Conservation (phyloP, 2,888 invertebrate genomes). For the Malacosoma neustria region DNA sequence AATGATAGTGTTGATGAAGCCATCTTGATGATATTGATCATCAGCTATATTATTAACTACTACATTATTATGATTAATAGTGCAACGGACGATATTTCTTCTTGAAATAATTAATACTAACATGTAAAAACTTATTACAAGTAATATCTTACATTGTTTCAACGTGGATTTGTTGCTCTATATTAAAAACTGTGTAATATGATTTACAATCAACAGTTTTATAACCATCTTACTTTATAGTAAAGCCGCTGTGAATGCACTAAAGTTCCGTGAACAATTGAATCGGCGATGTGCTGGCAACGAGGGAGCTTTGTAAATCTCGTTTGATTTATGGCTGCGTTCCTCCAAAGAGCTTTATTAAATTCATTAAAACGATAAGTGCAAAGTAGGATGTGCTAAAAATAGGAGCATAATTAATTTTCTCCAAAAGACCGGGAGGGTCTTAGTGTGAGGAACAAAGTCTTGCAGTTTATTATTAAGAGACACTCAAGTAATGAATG, state of each 20-base stretch:
- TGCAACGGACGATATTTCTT: too few relatives aligned
- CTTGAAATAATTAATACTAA: too few relatives aligned
- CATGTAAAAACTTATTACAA: too few relatives aligned
- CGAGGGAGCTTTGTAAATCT: conserved; percentile 29
- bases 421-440: neutral
- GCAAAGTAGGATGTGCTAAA: conserved; percentile 5
- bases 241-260: conserved; percentile 20
- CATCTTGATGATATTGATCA: too few relatives aligned
- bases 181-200: neutral
- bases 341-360: conserved; percentile 12
- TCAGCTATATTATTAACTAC: too few relatives aligned
- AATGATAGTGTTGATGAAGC: too few relatives aligned
- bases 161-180: too few relatives aligned
- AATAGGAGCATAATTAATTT: conserved; percentile 1
- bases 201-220: neutral
- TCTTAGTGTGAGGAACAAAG: neutral
- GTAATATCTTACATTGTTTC: too few relatives aligned
- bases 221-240: conserved; percentile 11
- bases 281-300: conserved; percentile 29
- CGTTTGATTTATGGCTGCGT: conserved; percentile 25
- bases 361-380: conserved; percentile 5
- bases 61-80: too few relatives aligned
- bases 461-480: neutral
- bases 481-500: too few relatives aligned
- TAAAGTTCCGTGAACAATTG: conserved; percentile 28